phyloP scores from a whole-genome alignment of 1,140 invertebrate genomes.

The Neotoxoptera formosana region DNA sequence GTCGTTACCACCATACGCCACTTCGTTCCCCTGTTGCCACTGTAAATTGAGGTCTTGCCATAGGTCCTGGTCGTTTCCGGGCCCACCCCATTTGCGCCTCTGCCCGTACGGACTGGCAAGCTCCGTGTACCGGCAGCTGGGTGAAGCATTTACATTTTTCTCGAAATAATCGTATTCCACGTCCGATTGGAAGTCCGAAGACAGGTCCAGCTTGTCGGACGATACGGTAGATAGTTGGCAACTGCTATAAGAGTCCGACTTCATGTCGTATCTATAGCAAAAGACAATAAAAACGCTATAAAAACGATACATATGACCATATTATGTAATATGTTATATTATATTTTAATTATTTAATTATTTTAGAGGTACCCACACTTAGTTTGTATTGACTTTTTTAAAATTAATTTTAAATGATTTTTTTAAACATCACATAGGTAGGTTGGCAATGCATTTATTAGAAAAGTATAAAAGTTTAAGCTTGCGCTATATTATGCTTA shows the following conservation, averaged over 20 bases:
- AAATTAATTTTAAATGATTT: not conserved
- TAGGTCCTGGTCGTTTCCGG: not conserved
- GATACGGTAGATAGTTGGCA: constrained; percentile 78
- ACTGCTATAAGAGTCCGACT: constrained; percentile 67
- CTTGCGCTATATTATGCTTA: not conserved
- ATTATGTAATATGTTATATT: not conserved
- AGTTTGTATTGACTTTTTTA: not conserved
- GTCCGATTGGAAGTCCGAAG: constrained; percentile 72
- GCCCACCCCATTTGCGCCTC: not conserved
- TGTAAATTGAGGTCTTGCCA: not conserved
- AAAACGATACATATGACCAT: not conserved
- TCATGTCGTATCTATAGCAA: constrained; percentile 59
- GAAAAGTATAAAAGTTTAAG: not conserved
- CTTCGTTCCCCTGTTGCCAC: constrained; percentile 26
- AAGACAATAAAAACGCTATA: not conserved
- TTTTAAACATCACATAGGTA: not conserved
- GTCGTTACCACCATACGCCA: constrained; percentile 30
- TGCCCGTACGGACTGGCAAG: not conserved
- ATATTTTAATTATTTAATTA: not conserved
- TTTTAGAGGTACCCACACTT: no score
- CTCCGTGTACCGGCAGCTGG: constrained; percentile 58
- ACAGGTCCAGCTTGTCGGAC: constrained; percentile 70
- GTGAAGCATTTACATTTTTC: constrained; percentile 65
- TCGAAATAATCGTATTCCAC: constrained; percentile 80
- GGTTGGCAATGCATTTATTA: not conserved